phyloP scores from a whole-genome alignment of 2,888 invertebrate species.

The Phytoseiulus persimilis region DNA sequence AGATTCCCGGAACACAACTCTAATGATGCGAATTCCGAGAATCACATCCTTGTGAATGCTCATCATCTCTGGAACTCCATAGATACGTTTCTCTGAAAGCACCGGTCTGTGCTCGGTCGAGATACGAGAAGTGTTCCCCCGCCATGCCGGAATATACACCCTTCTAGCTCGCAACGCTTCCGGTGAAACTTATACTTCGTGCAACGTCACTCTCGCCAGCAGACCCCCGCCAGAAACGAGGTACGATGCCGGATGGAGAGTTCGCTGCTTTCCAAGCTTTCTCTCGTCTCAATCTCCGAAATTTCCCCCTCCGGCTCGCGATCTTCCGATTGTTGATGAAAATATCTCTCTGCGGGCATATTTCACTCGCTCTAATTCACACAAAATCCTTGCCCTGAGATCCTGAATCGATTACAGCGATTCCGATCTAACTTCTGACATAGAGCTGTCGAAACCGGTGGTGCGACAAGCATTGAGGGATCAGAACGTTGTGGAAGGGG shows the following conservation, averaged over 20 bases:
- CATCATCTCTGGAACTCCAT: not conserved
- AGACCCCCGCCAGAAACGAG: constrained; percentile 27
- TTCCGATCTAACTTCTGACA: not conserved
- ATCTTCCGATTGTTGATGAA: too few species aligned
- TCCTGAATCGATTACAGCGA: not conserved
- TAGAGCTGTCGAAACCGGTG: constrained; percentile 22
- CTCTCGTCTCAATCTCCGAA: too few species aligned
- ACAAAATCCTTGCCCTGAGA: too few species aligned
- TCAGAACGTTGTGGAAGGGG: not conserved
- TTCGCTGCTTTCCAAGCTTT: too few species aligned
- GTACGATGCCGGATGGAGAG: not conserved
- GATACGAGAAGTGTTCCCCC: constrained; percentile 13
- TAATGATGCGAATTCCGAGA: too few species aligned
- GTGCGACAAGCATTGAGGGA: constrained; percentile 7
- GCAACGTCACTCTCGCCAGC: constrained; percentile 27
- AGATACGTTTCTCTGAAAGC: not conserved
- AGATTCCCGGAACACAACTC: too few species aligned
- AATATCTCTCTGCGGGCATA: too few species aligned
- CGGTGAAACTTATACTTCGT: constrained; percentile 22
- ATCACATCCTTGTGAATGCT: too few species aligned
- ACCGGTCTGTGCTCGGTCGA: constrained; percentile 11
- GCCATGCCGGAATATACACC: constrained; percentile 20
- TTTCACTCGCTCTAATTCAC: too few species aligned
- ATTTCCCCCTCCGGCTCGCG: too few species aligned
- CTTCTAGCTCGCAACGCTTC: constrained; percentile 8